Base-by-base conservation (phyloP, 2,797 vertebrate genomes). In the Tokudaia tokunoshimensis region DNA sequence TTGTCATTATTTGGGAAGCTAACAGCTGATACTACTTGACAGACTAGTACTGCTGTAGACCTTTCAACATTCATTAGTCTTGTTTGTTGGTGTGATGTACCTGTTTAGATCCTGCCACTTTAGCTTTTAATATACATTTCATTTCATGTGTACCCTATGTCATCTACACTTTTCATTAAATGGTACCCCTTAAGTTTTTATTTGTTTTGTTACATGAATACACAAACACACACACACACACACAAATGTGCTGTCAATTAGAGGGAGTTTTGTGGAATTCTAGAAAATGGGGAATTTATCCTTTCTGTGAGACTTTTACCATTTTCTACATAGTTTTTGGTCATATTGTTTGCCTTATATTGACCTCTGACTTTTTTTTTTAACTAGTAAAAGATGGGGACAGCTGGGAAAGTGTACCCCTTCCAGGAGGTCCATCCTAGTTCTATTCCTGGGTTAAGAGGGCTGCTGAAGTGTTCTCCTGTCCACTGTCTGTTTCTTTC, bases 281-380 rank as follows among this genome's bases (percentile, higher is more conserved):
- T n/a, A 91, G 55, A 14, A 57, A 91, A 75, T 55, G 72, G 65
- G 13, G 4, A 55, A 67, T 29, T 55, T 55, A 67, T 80, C 78
- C n/a, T 92, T 87, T 91, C 70, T 89, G 3, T 70, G 59, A 84
- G 52, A 37, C 50, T 91, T 94, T 79, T 59, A 70, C 87, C 65
- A 76, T 50, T 44, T 65, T 9, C 44, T 89, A 4, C 34, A 78
- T 52, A 65, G 26, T 72, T 91, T 17, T 57, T 76, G 10, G 31
- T 19, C 11, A 29, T 85, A 87, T 20, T 17, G 3, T 37, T 83
- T 95, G 44, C n/a, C 44, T 14, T 84, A 47, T 89, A 61, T 8
- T 87, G 31, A 92, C 55, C 2, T 50, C 47, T 92, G 17, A 78
- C 79, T 92, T 52, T 12, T 63, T 61, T 50, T 13, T 1, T 55